phyloP scores from a whole-genome alignment of 2,888 invertebrate genomes.

The Eupithecia centaureata region DNA sequence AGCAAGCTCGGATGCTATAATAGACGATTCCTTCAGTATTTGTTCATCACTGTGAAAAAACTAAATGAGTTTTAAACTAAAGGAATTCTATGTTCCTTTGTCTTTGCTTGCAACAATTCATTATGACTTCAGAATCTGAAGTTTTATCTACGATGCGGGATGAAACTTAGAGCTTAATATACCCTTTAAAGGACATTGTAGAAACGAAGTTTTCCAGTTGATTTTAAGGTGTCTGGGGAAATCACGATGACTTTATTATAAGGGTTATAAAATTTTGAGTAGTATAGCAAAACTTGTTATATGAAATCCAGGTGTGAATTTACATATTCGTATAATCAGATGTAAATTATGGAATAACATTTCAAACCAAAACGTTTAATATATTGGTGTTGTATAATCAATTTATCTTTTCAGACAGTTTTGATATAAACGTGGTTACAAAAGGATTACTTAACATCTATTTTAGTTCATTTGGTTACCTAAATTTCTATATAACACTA shows the following conservation, averaged over 20 bases:
- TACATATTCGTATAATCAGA: neutral
- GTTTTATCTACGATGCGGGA: conserved; percentile 37
- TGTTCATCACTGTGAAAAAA: conserved; percentile 9
- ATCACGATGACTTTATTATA: conserved; percentile 39
- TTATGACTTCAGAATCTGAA: conserved; percentile 39
- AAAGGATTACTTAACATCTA: too few species aligned
- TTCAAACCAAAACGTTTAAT: conserved; percentile 22
- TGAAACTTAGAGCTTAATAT: conserved; percentile 39
- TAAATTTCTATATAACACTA: too few species aligned
- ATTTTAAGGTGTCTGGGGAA: conserved; percentile 51
- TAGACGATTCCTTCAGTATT: conserved; percentile 1
- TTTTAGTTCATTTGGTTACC: too few species aligned
- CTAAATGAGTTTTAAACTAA: conserved; percentile 9
- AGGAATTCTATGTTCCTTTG: conserved; percentile 5
- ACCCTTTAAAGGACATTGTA: conserved; percentile 41
- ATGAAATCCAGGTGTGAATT: neutral
- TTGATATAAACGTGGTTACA: too few species aligned
- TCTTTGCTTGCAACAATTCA: conserved; percentile 22
- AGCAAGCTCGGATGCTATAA: neutral
- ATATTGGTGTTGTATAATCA: neutral
- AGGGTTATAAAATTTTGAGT: neutral
- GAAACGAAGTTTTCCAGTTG: conserved; percentile 46
- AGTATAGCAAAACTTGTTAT: neutral
- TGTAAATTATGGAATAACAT: neutral
- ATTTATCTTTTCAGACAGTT: too few species aligned